Evolutionary conservation across 2,797 vertebrate species (phyloP).

Genomic region (Notoglanidium macrostoma): DNA sequence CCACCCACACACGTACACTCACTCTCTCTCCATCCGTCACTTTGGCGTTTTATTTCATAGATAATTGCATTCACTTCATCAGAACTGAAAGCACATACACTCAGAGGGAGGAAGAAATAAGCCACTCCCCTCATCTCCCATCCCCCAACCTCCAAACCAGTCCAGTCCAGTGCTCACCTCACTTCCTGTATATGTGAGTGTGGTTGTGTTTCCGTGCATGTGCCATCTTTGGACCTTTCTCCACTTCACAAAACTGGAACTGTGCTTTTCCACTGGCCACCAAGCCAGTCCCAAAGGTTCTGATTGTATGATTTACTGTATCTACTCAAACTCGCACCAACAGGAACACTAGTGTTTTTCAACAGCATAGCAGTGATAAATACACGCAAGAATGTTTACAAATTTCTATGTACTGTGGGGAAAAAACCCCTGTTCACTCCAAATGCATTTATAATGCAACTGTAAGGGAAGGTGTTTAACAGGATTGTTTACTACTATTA

Average conservation of each 20-base stretch:
- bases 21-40: constrained; percentile 41
- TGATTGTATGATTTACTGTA: not conserved
- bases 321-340: not conserved
- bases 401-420: not conserved
- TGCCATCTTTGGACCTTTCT: constrained; percentile 6
- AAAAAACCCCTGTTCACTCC: not conserved
- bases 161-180: constrained; percentile 29
- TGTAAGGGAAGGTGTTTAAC: not conserved
- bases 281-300: not conserved
- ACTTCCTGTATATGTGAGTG: constrained; percentile 61
- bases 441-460: not conserved
- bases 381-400: not conserved
- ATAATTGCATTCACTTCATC: constrained; percentile 46
- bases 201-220: not conserved
- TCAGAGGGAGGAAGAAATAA: constrained; percentile 17
- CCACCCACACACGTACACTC: not conserved
- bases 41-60: constrained; percentile 37
- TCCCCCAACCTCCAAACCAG: constrained; percentile 30
- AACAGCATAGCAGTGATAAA: not conserved
- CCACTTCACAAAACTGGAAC: not conserved
- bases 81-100: constrained; percentile 37
- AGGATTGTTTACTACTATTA: not conserved
- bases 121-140: constrained; percentile 27
- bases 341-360: not conserved
- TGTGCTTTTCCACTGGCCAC: not conserved